phyloP scores from a whole-genome alignment of 2,797 vertebrate genomes.

The Orestias chungarensis region DNA sequence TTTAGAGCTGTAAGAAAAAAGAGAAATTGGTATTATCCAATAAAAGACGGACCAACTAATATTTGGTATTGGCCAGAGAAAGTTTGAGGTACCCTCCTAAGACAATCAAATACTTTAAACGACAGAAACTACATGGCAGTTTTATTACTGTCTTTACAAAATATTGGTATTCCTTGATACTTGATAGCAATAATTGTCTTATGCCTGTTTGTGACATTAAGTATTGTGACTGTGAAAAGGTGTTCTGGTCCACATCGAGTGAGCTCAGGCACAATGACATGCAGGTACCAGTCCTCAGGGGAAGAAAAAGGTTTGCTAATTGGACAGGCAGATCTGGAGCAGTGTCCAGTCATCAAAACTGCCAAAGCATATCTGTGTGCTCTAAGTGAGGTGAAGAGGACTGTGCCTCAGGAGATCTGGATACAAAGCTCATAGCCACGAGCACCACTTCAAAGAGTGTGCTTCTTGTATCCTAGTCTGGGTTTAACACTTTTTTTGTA shows the following conservation, averaged over 20 bases:
- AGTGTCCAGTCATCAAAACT: constrained; percentile 75
- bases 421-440: constrained; percentile 59
- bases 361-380: constrained; percentile 62
- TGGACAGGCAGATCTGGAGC: constrained; percentile 74
- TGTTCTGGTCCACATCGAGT: constrained; percentile 61
- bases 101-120: not conserved
- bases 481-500: constrained; percentile 42
- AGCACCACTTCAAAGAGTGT: constrained; percentile 52
- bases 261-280: constrained; percentile 65
- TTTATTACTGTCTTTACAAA: not conserved
- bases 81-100: not conserved
- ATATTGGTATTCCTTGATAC: not conserved
- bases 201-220: not conserved
- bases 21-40: not conserved
- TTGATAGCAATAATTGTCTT: not conserved
- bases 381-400: constrained; percentile 58
- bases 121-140: not conserved
- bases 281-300: constrained; percentile 59
- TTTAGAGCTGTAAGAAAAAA: not conserved
- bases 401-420: constrained; percentile 52
- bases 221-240: constrained; percentile 41
- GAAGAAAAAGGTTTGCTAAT: constrained; percentile 68
- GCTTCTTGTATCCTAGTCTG: constrained; percentile 35
- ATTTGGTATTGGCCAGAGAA: not conserved
- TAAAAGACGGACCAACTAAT: not conserved